Conservation (phyloP, 2,888 invertebrate species). For the Harpalus rufipes region DNA sequence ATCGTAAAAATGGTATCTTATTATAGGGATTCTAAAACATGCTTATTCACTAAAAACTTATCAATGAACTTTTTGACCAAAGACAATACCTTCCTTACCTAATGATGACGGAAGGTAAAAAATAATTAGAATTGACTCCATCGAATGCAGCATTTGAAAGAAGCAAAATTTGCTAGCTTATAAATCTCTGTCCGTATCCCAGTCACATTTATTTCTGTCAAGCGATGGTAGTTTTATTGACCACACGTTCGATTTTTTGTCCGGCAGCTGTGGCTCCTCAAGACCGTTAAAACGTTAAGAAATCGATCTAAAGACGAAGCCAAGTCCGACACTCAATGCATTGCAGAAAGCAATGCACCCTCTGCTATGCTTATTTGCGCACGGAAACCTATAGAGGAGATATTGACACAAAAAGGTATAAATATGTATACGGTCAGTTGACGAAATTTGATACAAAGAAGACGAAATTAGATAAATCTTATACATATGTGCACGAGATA, state of each 20-base stretch:
- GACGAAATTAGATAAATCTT: background rate
- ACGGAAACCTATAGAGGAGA: conserved; percentile 36
- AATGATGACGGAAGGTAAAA: too few relatives aligned
- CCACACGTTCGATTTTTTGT: conserved; percentile 75
- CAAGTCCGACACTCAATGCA: conserved; percentile 45
- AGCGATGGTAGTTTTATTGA: conserved; percentile 76
- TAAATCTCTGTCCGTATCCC: background rate
- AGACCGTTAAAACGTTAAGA: conserved; percentile 75
- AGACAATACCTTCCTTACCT: too few relatives aligned
- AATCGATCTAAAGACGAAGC: conserved; percentile 68
- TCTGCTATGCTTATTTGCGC: conserved; percentile 52
- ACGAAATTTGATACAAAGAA: conserved; percentile 8
- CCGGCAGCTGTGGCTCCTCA: conserved; percentile 71
- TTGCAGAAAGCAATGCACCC: conserved; percentile 4
- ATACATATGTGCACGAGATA: background rate
- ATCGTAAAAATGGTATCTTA: too few relatives aligned
- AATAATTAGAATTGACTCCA: background rate
- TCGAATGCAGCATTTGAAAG: background rate
- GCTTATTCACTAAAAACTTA: too few relatives aligned
- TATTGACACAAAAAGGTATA: conserved; percentile 55
- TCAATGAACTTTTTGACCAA: too few relatives aligned
- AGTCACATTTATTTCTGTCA: conserved; percentile 71
- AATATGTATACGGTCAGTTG: background rate
- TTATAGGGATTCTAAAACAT: too few relatives aligned
- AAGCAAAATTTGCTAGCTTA: background rate